Conservation (phyloP, 2,797 vertebrate genomes). For the Takifugu ocellatus region DNA sequence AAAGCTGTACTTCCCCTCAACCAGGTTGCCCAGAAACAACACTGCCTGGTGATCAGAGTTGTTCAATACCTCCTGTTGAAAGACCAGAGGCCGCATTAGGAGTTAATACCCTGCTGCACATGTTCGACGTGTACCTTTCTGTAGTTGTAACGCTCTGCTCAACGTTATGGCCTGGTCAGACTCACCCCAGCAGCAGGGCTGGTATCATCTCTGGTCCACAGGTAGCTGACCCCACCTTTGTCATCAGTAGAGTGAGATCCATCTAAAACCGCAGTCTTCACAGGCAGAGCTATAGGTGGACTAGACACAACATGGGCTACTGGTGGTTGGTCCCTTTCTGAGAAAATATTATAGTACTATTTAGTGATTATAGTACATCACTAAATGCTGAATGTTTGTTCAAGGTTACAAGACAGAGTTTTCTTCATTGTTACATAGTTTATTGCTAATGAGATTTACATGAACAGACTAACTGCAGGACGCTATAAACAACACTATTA, state of each 20-base stretch:
- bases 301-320: slow-evolving; percentile 83
- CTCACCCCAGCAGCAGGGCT: slow-evolving; percentile 96
- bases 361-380: background rate
- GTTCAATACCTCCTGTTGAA: slow-evolving; percentile 89
- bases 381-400: background rate
- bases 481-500: no score
- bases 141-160: background rate
- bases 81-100: background rate
- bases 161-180: no score
- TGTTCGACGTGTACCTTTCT: background rate
- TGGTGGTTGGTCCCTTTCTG: slow-evolving; percentile 90
- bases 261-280: slow-evolving; percentile 82
- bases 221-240: slow-evolving; percentile 86
- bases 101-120: background rate
- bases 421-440: no score
- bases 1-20: slow-evolving; percentile 92
- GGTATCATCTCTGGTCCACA: slow-evolving; percentile 88
- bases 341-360: background rate
- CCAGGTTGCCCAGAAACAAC: slow-evolving; percentile 91
- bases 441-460: no score
- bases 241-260: slow-evolving; percentile 91
- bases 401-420: background rate
- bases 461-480: no score
- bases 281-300: slow-evolving; percentile 81
- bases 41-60: slow-evolving; percentile 91